Evolutionary conservation across 2,888 invertebrate species (phyloP).

Genomic region (Megamerina dolium): DNA sequence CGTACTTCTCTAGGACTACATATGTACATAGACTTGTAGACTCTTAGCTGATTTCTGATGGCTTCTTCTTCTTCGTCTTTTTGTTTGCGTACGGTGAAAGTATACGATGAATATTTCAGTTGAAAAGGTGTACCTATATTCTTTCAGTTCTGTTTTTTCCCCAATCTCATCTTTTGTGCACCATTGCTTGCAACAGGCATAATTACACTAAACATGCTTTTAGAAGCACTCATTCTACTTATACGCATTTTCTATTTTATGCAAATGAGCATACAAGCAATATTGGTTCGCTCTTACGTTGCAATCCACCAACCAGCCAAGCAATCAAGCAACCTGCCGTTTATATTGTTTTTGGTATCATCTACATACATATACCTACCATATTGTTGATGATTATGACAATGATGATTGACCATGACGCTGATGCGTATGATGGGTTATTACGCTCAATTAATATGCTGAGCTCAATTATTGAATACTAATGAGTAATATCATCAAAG

Average conservation of each 20-base stretch:
- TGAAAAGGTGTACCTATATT: background rate
- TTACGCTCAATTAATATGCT: constrained; percentile 28
- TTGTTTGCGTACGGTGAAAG: background rate
- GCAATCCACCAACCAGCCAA: no score
- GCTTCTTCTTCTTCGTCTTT: background rate
- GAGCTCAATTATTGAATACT: constrained; percentile 26
- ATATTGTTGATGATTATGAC: constrained; percentile 5
- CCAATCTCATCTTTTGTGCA: background rate
- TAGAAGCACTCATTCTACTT: background rate
- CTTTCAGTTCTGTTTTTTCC: background rate
- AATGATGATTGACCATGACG: background rate
- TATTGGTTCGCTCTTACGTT: background rate
- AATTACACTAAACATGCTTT: no score
- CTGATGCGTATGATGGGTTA: constrained; percentile 21
- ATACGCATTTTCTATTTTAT: constrained; percentile 3
- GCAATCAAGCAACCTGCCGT: no score
- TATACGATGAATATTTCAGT: constrained; percentile 1
- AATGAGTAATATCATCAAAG: no score
- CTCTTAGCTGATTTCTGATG: no score
- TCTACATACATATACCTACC: no score
- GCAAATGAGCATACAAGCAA: constrained; percentile 13
- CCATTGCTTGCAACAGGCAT: no score
- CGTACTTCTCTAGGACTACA: no score
- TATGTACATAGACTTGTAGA: no score
- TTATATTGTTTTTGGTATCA: no score